Percentiles rank a stretch among this genome's conserved stretches.
phyloP scores from a whole-genome alignment of 2,797 vertebrate genomes.

The Lagorchestes hirsutus region DNA sequence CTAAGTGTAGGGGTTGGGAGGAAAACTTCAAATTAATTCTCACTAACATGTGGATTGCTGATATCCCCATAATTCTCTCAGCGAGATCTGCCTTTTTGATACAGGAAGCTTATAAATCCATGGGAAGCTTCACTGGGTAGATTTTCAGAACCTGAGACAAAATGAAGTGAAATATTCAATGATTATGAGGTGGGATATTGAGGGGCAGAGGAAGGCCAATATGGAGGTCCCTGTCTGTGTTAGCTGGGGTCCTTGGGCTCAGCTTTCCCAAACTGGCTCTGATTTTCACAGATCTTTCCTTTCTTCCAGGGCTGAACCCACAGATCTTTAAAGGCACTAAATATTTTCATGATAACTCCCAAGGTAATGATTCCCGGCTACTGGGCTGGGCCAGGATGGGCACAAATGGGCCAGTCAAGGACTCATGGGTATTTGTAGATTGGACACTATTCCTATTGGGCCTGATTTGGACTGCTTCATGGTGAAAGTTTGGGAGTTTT shows the following conservation, averaged over 20 bases:
- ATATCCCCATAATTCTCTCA: slow-evolving; percentile 10
- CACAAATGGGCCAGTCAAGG: background rate
- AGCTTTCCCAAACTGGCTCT: background rate
- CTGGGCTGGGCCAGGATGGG: background rate
- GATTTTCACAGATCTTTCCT: background rate
- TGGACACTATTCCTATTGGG: background rate
- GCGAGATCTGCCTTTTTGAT: slow-evolving; percentile 11
- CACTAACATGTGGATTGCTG: background rate
- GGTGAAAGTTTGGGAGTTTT: background rate
- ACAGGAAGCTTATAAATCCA: background rate
- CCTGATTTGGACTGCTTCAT: background rate
- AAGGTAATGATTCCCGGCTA: background rate
- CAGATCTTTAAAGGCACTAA: background rate
- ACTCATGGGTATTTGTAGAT: background rate
- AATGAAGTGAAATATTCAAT: background rate
- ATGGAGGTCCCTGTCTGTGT: background rate
- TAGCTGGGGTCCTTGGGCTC: background rate
- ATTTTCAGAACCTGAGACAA: background rate
- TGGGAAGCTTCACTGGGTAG: background rate
- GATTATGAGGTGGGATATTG: background rate
- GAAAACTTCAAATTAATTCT: background rate
- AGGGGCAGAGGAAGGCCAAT: background rate
- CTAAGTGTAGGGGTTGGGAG: background rate
- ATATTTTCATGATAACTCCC: background rate
- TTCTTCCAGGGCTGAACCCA: background rate